A percentile compares a stretch with the other conserved stretches of the same genome.
Evolutionary conservation across 2,113 vertebrate species (phyloP).

Genomic region (Callipepla squamata): DNA sequence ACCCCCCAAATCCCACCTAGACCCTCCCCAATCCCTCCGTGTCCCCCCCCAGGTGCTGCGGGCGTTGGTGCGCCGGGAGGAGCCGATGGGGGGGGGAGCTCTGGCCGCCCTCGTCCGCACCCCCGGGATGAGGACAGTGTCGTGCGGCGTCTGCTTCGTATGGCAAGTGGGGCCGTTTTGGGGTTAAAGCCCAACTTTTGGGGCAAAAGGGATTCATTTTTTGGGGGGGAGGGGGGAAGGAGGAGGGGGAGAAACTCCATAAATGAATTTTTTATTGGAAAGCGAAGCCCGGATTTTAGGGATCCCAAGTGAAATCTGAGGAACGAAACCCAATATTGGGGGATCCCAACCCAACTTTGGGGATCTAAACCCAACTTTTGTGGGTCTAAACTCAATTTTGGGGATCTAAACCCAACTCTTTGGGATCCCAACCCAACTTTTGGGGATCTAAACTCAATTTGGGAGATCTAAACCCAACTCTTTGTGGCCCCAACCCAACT

Average conservation of each 20-base stretch:
- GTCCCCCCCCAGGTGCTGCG: conserved; percentile 76
- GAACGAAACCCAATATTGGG: no score
- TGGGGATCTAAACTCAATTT: accelerated
- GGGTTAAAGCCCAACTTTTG: neutral
- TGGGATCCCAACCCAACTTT: accelerated
- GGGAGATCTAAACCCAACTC: accelerated
- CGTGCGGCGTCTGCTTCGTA: conserved; percentile 76
- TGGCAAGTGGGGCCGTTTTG: conserved; percentile 72
- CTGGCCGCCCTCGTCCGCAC: conserved; percentile 73
- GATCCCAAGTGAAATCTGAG: no score
- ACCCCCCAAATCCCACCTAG: no score
- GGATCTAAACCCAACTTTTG: accelerated
- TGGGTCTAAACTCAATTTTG: accelerated
- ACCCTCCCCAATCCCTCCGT: neutral
- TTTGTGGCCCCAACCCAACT: accelerated
- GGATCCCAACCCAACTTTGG: accelerated
- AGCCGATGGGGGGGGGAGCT: conserved; percentile 64
- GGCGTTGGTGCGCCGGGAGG: conserved; percentile 82
- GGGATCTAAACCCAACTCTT: accelerated
- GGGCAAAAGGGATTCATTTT: no score
- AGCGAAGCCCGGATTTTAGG: no score
- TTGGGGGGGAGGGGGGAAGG: no score
- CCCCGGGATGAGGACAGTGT: conserved; percentile 77
- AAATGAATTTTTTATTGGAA: no score
- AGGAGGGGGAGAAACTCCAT: neutral